phyloP scores from a whole-genome alignment of 1,140 invertebrate genomes.

The Meloidogyne floridensis region DNA sequence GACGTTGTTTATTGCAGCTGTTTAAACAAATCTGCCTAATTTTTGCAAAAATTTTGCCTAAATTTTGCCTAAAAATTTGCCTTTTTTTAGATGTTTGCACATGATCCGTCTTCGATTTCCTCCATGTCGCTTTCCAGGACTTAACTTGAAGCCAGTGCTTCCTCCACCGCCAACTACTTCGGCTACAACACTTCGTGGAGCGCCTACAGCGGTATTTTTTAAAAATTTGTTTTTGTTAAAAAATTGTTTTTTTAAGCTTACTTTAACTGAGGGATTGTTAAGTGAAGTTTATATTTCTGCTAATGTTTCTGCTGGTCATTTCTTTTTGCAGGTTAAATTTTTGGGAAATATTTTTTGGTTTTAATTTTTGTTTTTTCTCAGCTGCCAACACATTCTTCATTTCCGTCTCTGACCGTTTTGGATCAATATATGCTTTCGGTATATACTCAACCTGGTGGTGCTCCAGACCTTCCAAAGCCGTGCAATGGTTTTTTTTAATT shows the following conservation, averaged over 20 bases:
- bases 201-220: conserved; percentile 14
- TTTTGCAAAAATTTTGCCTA: not conserved
- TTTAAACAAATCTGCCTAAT: not conserved
- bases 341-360: too few species aligned
- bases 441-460: conserved; percentile 67
- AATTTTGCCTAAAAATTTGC: not conserved
- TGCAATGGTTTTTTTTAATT: conserved; percentile 30
- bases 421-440: conserved; percentile 72
- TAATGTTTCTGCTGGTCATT: conserved; percentile 79
- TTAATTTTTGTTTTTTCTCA: too few species aligned
- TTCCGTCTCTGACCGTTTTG: conserved; percentile 77
- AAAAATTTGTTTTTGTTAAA: conserved; percentile 19
- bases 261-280: conserved; percentile 84
- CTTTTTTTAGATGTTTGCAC: conserved; percentile 49
- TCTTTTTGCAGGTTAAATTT: conserved; percentile 77
- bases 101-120: conserved; percentile 63
- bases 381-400: conserved; percentile 87
- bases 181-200: conserved; percentile 15
- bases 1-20: not conserved
- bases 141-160: conserved; percentile 63
- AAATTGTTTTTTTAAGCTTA: conserved; percentile 71
- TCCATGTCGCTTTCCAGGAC: conserved; percentile 60
- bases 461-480: conserved; percentile 67
- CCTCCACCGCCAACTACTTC: conserved; percentile 39
- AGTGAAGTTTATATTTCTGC: conserved; percentile 85